Evolutionary conservation across 2,797 vertebrate genomes (phyloP).

Genomic region (Chromobotia macracanthus): DNA sequence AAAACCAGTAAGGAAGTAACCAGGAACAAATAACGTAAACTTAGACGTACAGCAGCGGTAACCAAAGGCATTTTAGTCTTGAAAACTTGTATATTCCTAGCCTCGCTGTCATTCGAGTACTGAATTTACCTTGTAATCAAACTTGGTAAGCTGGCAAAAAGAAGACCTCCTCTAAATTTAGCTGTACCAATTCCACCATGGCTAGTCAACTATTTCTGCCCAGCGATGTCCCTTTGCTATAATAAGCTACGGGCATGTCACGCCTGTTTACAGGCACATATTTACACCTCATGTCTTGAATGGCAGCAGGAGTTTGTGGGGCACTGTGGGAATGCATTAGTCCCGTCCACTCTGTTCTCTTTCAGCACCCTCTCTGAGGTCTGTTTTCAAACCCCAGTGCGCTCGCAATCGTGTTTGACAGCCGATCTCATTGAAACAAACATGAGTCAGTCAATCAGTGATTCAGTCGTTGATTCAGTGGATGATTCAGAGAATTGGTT

Average conservation of each 20-base stretch:
- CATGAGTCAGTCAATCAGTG: conserved; percentile 34
- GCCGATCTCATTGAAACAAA: conserved; percentile 24
- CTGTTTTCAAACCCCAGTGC: conserved; percentile 19
- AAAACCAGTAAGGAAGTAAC: no score
- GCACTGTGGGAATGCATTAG: conserved; percentile 3
- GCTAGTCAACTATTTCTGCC: conserved; percentile 21
- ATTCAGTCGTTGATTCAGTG: conserved; percentile 26
- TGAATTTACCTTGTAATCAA: conserved; percentile 27
- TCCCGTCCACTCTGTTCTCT: conserved; percentile 6
- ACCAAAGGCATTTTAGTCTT: background rate
- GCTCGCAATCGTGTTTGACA: conserved; percentile 26
- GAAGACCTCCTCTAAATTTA: conserved; percentile 53
- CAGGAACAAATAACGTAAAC: background rate
- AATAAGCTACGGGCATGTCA: conserved; percentile 37
- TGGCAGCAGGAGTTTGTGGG: background rate
- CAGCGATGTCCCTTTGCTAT: conserved; percentile 50
- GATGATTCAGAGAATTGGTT: conserved; percentile 34
- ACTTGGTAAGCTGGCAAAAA: conserved; percentile 33
- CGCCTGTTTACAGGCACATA: conserved; percentile 50
- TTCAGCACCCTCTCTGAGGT: conserved; percentile 29
- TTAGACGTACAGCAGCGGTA: background rate
- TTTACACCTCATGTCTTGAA: conserved; percentile 16
- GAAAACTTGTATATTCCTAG: background rate
- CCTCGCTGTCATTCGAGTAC: conserved; percentile 11
- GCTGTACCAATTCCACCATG: conserved; percentile 18